phyloP scores from a whole-genome alignment of 2,797 vertebrate genomes.

The Sebastolobus alascanus region DNA sequence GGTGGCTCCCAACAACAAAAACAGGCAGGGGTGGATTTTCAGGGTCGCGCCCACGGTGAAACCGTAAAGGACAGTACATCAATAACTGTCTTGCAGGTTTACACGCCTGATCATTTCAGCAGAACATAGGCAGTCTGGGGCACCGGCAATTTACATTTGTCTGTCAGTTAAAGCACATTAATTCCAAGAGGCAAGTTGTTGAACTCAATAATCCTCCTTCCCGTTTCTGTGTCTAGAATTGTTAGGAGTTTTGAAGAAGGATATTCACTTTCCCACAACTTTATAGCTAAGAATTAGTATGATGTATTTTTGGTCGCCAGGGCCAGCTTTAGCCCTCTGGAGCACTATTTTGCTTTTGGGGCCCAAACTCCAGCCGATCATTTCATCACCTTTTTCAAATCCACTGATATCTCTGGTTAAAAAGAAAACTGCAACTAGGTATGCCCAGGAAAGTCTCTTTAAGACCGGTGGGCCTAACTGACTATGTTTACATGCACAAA shows the following conservation, averaged over 20 bases:
- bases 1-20: conserved; percentile 37
- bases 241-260: neutral
- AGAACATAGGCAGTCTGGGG: conserved; percentile 18
- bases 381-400: conserved; percentile 2
- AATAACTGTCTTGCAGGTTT: conserved; percentile 69
- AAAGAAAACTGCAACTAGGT: neutral
- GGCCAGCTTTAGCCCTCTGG: neutral
- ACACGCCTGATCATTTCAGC: conserved; percentile 44
- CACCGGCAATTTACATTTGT: conserved; percentile 31
- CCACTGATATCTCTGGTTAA: neutral
- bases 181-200: conserved; percentile 20
- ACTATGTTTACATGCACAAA: too few species aligned
- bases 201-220: conserved; percentile 7
- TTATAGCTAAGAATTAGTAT: neutral
- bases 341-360: neutral
- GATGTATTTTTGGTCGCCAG: neutral
- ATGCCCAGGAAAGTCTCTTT: neutral
- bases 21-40: conserved; percentile 42
- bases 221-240: neutral
- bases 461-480: neutral
- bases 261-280: neutral
- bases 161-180: conserved; percentile 23
- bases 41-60: conserved; percentile 40
- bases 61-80: conserved; percentile 56
- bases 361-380: neutral